Percentiles rank a stretch among this genome's conserved stretches.
phyloP scores from a whole-genome alignment of 2,888 invertebrate genomes.

The Malachius bipustulatus region DNA sequence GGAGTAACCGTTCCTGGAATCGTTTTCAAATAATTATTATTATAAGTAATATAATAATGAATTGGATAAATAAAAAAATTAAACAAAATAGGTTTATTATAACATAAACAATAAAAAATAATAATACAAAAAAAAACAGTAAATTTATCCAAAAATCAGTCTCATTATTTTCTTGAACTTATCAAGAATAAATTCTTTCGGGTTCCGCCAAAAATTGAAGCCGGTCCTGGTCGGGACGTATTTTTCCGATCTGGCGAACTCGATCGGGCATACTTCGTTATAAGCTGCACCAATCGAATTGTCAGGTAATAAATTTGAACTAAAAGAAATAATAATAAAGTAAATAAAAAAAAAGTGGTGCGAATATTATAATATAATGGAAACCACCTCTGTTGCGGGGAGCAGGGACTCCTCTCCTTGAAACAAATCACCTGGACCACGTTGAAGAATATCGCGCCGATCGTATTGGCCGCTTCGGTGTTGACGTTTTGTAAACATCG shows the following conservation, averaged over 20 bases:
- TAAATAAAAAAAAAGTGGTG: too few relatives aligned
- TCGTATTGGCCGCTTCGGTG: constrained; percentile 56
- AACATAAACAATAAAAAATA: constrained; percentile 6
- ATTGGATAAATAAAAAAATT: constrained; percentile 10
- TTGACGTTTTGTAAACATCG: constrained; percentile 54
- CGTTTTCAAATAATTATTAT: too few relatives aligned
- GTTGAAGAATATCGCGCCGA: constrained; percentile 66
- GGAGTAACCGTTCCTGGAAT: constrained; percentile 47
- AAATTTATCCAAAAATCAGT: constrained; percentile 11
- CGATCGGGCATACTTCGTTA: too few relatives aligned
- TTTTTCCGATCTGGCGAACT: too few relatives aligned
- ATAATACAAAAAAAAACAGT: constrained; percentile 13
- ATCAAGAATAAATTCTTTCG: too few relatives aligned
- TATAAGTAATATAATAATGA: constrained; percentile 10
- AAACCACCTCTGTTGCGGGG: constrained; percentile 53
- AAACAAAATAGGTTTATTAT: constrained; percentile 3
- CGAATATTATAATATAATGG: constrained; percentile 22
- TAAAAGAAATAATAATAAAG: too few relatives aligned
- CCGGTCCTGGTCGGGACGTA: too few relatives aligned
- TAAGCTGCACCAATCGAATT: too few relatives aligned
- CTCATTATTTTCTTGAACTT: too few relatives aligned
- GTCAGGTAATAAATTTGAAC: too few relatives aligned
- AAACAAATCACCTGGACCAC: constrained; percentile 63
- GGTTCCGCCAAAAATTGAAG: too few relatives aligned
- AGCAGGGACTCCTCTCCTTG: constrained; percentile 51